Evolutionary conservation across 2,113 vertebrate species (phyloP).

Genomic region (Emydura subglobosa): DNA sequence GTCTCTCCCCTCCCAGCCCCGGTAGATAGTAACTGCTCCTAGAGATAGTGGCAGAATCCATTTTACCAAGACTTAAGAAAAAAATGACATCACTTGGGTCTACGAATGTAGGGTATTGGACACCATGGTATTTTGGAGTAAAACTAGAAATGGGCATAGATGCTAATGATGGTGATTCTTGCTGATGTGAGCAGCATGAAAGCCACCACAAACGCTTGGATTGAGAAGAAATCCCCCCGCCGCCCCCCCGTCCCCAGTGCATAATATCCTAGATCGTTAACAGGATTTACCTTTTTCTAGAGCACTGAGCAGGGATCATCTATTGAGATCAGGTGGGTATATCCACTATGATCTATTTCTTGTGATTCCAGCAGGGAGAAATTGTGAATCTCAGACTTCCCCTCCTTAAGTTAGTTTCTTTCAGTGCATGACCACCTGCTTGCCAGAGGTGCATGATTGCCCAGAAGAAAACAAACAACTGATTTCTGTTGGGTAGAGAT

Average conservation of each 20-base stretch:
- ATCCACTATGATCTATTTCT: background rate
- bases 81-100: background rate
- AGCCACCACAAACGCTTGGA: background rate
- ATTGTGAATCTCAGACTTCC: background rate
- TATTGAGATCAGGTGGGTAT: rapidly evolving
- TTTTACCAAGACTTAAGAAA: background rate
- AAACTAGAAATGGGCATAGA: background rate
- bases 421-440: background rate
- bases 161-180: background rate
- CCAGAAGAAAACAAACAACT: background rate
- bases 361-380: background rate
- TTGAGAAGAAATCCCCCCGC: background rate
- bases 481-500: conserved; percentile 19
- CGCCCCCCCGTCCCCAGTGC: too few species aligned
- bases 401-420: background rate
- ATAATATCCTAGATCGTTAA: background rate
- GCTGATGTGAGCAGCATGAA: background rate
- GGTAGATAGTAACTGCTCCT: background rate
- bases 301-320: background rate
- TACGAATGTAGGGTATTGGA: background rate
- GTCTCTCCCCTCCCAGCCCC: background rate
- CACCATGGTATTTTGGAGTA: background rate
- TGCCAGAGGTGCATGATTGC: background rate
- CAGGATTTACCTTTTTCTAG: background rate
- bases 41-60: background rate